Evolutionary conservation across 2,797 vertebrate species (phyloP), one percentile per base, ranked within the genome.

Genomic region (Enteromius mattozi): DNA sequence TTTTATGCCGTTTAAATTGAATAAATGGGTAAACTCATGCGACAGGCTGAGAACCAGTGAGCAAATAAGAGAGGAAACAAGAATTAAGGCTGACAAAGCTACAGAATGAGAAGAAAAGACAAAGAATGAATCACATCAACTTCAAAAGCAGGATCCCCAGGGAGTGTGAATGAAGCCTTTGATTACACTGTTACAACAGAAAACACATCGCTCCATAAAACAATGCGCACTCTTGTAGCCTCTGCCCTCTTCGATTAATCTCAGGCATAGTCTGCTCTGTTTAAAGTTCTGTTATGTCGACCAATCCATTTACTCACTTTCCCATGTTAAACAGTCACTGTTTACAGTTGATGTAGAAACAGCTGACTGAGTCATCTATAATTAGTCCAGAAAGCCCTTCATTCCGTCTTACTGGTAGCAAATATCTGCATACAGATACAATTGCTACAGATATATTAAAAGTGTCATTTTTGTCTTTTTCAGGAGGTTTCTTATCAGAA

Each of bases 141-240:
- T 82, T 68, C 27, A 74, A 74, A 72, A 61, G 68, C 56, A 19
- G 21, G 40, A 35, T 78, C 66, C 54, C 27, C 47, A 14, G 69
- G 47, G 42, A 76, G 78, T 30, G 78, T n/a, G n/a, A n/a, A n/a
- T 40, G 61, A 82, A 69, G 63, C 69, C 72, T 79, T 80, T 80
- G 76, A 85, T 85, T 80, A 54, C 56, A 68, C 33, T 16, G 35
- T 77, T 59, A 85, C 82, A 54, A 45, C 59, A 51, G 70, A 74
- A 78, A 85, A 85, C 74, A 69, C 79, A 56, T 75, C 4, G 9
- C 56, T 59, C 49, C 16, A 30, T 49, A 68, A 87, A 63, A 74
- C 72, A 65, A 76, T 33, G 30, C 63, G 14, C 49, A 59, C 24
- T 77, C 61, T 56, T 79, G 33, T 63, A 81, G n/a, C 72, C 56